These are phyloP conservation scores for Staurois parvus DNA, from an alignment of 2,797 vertebrate species.

Conservation along the genomic window DNA sequence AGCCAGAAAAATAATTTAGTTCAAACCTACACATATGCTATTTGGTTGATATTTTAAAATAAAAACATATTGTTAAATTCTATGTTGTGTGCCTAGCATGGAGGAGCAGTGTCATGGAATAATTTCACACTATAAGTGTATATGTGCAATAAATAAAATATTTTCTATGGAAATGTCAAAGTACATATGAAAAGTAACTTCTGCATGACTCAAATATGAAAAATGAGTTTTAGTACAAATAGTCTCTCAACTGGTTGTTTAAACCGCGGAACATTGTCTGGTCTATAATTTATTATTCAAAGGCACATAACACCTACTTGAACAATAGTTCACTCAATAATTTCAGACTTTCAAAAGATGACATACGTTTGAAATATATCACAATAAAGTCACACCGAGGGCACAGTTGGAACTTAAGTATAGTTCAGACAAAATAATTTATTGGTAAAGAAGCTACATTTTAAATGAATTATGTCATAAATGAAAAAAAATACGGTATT, in stretches of 20 bases:
- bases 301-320: constrained; percentile 11
- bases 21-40: too few relatives aligned
- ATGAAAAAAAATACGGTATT: background rate
- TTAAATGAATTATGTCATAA: too few relatives aligned
- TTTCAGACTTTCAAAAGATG: constrained; percentile 21
- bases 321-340: constrained; percentile 5
- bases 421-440: background rate
- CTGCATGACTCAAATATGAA: background rate
- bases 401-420: background rate
- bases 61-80: too few relatives aligned
- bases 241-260: background rate
- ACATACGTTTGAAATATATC: constrained; percentile 24
- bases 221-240: constrained; percentile 1
- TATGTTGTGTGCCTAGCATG: too few relatives aligned
- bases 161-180: background rate
- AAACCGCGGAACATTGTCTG: constrained; percentile 3
- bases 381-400: background rate
- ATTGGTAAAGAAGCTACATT: too few relatives aligned
- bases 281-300: constrained; percentile 18
- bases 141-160: background rate
- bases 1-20: too few relatives aligned
- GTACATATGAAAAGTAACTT: background rate
- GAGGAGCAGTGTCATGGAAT: too few relatives aligned
- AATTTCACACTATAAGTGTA: background rate
- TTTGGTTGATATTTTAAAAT: too few relatives aligned